Conservation (phyloP, 2,888 invertebrate genomes). For the Andrena bucephala region DNA sequence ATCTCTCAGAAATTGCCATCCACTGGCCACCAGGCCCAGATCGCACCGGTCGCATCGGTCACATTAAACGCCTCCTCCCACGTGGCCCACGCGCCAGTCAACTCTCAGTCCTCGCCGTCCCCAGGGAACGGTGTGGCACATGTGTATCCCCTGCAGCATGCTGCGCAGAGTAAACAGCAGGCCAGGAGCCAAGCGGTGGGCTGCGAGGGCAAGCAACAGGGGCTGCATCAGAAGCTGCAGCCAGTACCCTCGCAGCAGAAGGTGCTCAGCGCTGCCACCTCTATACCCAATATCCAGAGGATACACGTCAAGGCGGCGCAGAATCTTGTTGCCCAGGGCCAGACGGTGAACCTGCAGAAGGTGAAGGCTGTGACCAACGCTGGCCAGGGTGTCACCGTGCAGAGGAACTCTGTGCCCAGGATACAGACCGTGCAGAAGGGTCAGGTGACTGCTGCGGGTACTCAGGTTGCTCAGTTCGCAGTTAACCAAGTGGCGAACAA, state of each 20-base stretch:
- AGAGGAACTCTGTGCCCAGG: conserved; percentile 72
- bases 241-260: conserved; percentile 69
- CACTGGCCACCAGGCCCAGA: conserved; percentile 61
- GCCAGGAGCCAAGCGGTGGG: conserved; percentile 62
- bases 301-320: conserved; percentile 76
- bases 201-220: conserved; percentile 62
- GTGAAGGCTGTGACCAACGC: conserved; percentile 72
- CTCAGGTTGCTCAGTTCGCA: conserved; percentile 67
- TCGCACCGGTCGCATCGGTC: conserved; percentile 54
- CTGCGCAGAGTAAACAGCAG: conserved; percentile 65
- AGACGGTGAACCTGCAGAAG: conserved; percentile 76
- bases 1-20: conserved; percentile 76
- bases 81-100: conserved; percentile 50
- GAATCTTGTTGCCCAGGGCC: conserved; percentile 65
- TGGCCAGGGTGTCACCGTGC: conserved; percentile 63
- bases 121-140: conserved; percentile 44
- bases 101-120: conserved; percentile 51
- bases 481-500: conserved; percentile 74
- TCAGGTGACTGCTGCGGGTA: conserved; percentile 67
- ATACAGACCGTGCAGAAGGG: conserved; percentile 74
- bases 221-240: conserved; percentile 71
- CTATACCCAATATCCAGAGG: conserved; percentile 76
- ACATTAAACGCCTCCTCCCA: conserved; percentile 59
- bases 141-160: conserved; percentile 53
- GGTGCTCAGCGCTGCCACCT: conserved; percentile 64